phyloP scores from a whole-genome alignment of 1,140 invertebrate species.

The Gryon sp. region DNA sequence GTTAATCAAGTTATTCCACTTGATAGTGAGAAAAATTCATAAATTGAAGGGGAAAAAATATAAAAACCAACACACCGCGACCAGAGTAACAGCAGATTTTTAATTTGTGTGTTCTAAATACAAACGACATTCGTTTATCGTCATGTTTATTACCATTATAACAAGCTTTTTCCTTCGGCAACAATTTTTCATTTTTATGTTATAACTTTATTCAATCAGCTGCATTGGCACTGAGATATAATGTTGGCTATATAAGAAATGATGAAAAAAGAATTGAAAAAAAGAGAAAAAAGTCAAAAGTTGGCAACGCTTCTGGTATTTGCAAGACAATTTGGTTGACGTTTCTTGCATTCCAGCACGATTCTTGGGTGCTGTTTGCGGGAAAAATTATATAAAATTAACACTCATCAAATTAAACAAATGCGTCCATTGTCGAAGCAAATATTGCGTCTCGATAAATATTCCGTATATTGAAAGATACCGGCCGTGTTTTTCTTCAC shows the following conservation, averaged over 20 bases:
- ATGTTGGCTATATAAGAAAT: too few species aligned
- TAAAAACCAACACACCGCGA: too few species aligned
- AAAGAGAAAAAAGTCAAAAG: constrained; percentile 38
- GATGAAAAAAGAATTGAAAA: too few species aligned
- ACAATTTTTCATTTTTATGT: too few species aligned
- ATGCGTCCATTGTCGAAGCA: constrained; percentile 66
- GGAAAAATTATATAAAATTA: constrained; percentile 77
- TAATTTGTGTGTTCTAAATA: neutral
- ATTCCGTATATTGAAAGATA: constrained; percentile 72
- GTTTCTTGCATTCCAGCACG: constrained; percentile 22
- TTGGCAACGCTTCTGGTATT: constrained; percentile 67
- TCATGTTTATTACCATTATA: neutral
- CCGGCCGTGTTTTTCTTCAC: constrained; percentile 56
- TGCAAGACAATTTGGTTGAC: constrained; percentile 65
- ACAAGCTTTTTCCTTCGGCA: neutral
- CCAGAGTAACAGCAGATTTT: neutral
- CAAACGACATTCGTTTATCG: neutral
- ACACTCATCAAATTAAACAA: constrained; percentile 77
- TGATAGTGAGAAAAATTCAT: constrained; percentile 49
- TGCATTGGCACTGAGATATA: neutral
- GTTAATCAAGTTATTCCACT: constrained; percentile 62
- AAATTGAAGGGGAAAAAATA: neutral
- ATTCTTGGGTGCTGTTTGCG: constrained; percentile 66
- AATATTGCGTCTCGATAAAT: constrained; percentile 78
- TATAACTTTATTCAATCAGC: constrained; percentile 26